Conservation (phyloP, 2,888 invertebrate species). For the Carabus problematicus region DNA sequence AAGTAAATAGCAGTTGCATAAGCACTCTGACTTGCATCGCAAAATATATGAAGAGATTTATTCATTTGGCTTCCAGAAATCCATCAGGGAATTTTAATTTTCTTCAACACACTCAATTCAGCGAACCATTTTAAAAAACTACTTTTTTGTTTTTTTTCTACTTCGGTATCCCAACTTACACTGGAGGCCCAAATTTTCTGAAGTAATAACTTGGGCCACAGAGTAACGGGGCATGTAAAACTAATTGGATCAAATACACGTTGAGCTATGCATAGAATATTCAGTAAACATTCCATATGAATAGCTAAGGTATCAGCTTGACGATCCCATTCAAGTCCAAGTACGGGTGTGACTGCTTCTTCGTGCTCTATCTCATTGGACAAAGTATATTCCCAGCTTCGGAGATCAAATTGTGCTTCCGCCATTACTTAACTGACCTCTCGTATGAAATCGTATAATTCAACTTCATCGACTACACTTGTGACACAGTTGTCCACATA, state of each 20-base stretch:
- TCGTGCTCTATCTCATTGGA: background rate
- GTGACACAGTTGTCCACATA: slow-evolving; percentile 47
- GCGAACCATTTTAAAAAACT: slow-evolving; percentile 44
- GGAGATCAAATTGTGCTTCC: slow-evolving; percentile 13
- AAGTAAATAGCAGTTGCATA: background rate
- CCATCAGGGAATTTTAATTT: slow-evolving; percentile 22
- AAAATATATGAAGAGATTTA: background rate
- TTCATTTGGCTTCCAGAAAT: too few species aligned
- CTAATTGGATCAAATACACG: slow-evolving; percentile 48
- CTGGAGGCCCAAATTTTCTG: slow-evolving; percentile 44
- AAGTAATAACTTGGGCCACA: slow-evolving; percentile 47
- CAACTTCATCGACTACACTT: slow-evolving; percentile 36
- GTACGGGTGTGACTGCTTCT: background rate
- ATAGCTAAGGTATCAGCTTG: slow-evolving; percentile 37
- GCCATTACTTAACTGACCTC: slow-evolving; percentile 7
- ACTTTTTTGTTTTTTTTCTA: slow-evolving; percentile 34
- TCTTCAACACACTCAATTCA: slow-evolving; percentile 13
- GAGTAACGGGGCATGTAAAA: slow-evolving; percentile 44
- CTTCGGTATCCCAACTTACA: slow-evolving; percentile 36
- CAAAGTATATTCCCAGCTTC: slow-evolving; percentile 20
- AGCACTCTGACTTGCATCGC: slow-evolving; percentile 1
- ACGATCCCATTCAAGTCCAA: slow-evolving; percentile 6
- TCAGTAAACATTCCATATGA: background rate
- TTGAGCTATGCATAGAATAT: slow-evolving; percentile 37
- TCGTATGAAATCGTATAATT: background rate